Base-by-base conservation (phyloP, 2,797 vertebrate species). In the Periophthalmus magnuspinnatus region DNA sequence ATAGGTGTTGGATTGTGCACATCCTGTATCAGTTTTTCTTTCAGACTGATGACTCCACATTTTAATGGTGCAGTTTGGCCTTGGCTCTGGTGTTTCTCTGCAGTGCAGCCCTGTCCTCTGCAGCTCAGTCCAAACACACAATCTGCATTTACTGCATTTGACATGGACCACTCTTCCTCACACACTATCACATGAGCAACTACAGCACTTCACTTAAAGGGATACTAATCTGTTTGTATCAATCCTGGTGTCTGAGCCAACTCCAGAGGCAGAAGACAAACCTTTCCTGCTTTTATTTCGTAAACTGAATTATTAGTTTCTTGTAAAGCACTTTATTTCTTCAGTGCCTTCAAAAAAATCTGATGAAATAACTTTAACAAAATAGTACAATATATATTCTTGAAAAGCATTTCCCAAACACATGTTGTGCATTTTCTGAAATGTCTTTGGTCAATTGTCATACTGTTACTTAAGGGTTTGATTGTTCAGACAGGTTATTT, bases 81-180 rank as follows among this genome's bases (percentile, higher is more conserved):
- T 0, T 17, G 11, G 67, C 52, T 57, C 24, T 71, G 33, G 33
- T 63, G 22, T 50, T 50, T 67, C 63, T 57, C 79, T 84, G 87
- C 83, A 88, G 65, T 82, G 80, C 75, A 80, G 84, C 73, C 55
- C 61, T 78, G 71, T 67, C 28, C 60, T 70, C 68, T 84, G 60
- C 59, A 58, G 67, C 57, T 67, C 71, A 76, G 59, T 32, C 50
- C 45, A 24, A 70, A 67, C 3, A 17, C 50, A 17, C 38, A 83
- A 69, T 62, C 28, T 54, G 72, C 50, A 45, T 71, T 14, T 63
- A 57, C 3, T 74, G 66, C 71, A 66, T 69, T 65, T 77, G 68
- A 60, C 45, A 59, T 41, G 45, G 45, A 47, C 17, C 60, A 50
- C 68, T 65, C 69, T 68, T 56, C 33, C 22, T 36, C 56, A 14